Percentiles rank a stretch among this genome's conserved stretches.
These are phyloP conservation scores for Poecile atricapillus DNA, from an alignment of 2,113 vertebrate species.

Conservation along the genomic window DNA sequence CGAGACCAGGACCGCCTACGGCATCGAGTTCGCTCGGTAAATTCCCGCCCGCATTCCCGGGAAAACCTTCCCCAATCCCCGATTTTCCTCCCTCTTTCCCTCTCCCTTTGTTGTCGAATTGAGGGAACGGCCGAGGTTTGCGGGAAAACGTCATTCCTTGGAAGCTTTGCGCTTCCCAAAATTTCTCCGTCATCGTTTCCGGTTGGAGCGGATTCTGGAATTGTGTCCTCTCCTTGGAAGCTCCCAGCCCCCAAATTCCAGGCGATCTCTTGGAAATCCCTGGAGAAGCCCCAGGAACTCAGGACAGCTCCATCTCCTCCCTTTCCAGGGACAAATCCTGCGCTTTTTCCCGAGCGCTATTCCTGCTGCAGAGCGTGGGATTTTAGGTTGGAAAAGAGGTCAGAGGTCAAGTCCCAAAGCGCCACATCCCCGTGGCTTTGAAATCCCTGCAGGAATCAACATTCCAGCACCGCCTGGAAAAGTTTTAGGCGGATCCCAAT, in stretches of 20 bases:
- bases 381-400: background rate
- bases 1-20: conserved; percentile 90
- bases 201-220: background rate
- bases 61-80: fast-evolving
- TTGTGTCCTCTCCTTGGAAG: background rate
- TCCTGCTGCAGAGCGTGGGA: background rate
- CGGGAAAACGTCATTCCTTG: fast-evolving
- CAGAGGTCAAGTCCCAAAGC: background rate
- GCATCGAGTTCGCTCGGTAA: conserved; percentile 91
- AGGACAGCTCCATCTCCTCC: background rate
- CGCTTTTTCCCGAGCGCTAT: background rate
- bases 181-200: fast-evolving
- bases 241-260: background rate
- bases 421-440: background rate
- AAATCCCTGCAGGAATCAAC: background rate
- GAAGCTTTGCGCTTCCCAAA: background rate
- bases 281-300: fast-evolving
- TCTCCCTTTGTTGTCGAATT: background rate
- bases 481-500: background rate
- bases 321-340: fast-evolving
- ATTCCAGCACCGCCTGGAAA: background rate
- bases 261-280: background rate
- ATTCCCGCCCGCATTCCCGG: fast-evolving
- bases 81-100: fast-evolving
- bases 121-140: fast-evolving